A percentile compares a stretch with the other conserved stretches of the same genome.
These are phyloP conservation scores for Felis chaus DNA, from an alignment of 2,113 vertebrate species.

Conservation along the genomic window DNA sequence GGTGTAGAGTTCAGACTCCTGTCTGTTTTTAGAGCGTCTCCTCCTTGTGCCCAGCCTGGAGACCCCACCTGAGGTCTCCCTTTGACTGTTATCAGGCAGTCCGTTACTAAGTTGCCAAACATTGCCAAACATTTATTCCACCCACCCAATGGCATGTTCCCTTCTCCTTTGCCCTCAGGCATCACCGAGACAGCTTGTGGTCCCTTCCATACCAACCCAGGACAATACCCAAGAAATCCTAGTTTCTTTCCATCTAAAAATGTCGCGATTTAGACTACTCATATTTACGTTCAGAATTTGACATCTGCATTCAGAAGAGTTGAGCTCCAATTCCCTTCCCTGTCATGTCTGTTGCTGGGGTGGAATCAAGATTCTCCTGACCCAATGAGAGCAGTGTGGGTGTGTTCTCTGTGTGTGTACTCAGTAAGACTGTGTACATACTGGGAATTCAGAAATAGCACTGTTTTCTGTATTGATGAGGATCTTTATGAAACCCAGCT, in stretches of 20 bases:
- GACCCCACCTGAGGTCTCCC: not conserved
- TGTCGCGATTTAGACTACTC: not conserved
- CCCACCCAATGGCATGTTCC: fast-evolving
- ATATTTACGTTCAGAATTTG: not conserved
- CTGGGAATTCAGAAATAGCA: not conserved
- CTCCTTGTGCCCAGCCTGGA: not conserved
- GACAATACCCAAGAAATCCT: not conserved
- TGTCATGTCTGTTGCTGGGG: not conserved
- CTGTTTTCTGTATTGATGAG: not conserved
- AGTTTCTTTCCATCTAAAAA: not conserved
- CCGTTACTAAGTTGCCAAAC: not conserved
- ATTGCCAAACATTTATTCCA: too few species aligned
- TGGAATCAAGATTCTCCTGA: not conserved
- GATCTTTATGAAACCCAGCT: not conserved
- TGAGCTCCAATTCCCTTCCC: not conserved
- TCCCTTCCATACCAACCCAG: not conserved
- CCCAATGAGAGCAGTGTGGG: not conserved
- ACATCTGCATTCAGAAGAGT: not conserved
- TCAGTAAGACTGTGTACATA: not conserved
- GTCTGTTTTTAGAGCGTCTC: not conserved
- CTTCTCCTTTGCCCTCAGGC: not conserved
- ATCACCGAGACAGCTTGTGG: not conserved
- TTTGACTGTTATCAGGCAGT: not conserved
- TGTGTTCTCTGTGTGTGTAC: not conserved
- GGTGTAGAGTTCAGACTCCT: not conserved